These are phyloP conservation scores for Acanthurus leucopareius DNA, from an alignment of 2,797 vertebrate species.

Conservation along the genomic window DNA sequence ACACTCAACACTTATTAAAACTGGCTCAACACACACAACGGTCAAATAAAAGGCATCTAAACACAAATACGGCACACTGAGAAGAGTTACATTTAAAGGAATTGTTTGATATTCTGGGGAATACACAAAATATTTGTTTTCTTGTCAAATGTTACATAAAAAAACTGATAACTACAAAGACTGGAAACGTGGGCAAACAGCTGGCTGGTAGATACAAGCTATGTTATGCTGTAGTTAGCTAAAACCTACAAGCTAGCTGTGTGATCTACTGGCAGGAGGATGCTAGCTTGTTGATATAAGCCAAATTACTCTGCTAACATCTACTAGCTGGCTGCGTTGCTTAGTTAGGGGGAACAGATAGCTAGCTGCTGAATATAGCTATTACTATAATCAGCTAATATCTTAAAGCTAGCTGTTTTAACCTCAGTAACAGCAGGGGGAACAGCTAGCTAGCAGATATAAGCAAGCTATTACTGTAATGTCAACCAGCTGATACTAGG, in stretches of 20 bases:
- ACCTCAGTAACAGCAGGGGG: not conserved
- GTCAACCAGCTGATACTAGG: not conserved
- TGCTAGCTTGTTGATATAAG: no score
- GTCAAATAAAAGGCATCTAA: slow-evolving; percentile 54
- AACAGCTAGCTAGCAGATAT: not conserved
- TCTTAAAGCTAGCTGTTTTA: not conserved
- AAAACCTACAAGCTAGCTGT: not conserved
- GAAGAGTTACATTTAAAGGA: slow-evolving; percentile 43
- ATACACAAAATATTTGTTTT: not conserved
- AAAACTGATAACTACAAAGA: not conserved
- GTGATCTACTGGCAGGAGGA: not conserved
- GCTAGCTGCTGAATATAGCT: not conserved
- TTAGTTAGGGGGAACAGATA: not conserved
- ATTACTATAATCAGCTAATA: not conserved
- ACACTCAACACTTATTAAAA: slow-evolving; percentile 62
- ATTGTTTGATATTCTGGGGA: slow-evolving; percentile 38
- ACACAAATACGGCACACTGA: slow-evolving; percentile 47
- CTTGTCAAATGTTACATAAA: not conserved
- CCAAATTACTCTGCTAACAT: no score
- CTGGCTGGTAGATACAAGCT: not conserved
- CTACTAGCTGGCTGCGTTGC: not conserved
- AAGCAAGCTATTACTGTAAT: not conserved
- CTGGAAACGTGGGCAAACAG: not conserved
- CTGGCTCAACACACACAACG: slow-evolving; percentile 51
- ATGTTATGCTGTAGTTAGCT: not conserved